Conservation (phyloP, 2,797 vertebrate genomes). For the Gymnothorax reevesii region DNA sequence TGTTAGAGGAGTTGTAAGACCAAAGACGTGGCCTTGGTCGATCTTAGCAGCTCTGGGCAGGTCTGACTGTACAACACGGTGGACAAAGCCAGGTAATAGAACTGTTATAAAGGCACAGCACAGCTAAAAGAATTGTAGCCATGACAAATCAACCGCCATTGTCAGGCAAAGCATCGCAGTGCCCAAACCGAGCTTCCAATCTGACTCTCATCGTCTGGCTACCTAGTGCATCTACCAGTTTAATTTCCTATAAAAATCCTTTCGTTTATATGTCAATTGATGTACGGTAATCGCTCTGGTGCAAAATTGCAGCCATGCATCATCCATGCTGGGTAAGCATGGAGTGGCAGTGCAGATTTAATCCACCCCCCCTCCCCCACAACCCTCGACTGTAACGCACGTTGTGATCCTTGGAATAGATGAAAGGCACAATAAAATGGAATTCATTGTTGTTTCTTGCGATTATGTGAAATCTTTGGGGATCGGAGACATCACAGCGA, state of each 20-base stretch:
- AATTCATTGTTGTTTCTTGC: neutral
- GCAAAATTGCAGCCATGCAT: conserved; percentile 9
- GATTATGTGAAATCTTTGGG: neutral
- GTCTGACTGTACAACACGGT: neutral
- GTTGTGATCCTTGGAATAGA: neutral
- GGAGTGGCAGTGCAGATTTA: neutral
- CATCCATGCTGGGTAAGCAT: neutral
- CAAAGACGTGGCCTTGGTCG: neutral
- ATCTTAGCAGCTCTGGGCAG: neutral
- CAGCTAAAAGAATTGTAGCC: neutral
- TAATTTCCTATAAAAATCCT: neutral
- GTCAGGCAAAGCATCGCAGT: neutral
- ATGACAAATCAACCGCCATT: neutral
- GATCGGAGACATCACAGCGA: neutral
- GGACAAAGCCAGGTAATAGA: neutral
- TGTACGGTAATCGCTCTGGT: neutral
- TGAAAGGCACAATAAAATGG: conserved; percentile 7
- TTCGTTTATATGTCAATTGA: neutral
- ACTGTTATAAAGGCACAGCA: neutral
- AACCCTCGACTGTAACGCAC: neutral
- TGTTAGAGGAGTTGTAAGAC: neutral
- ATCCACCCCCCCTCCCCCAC: neutral
- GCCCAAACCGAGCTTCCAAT: neutral
- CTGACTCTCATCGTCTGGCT: neutral
- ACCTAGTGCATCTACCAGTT: neutral